Evolutionary conservation across 2,113 vertebrate species (phyloP).

Genomic region (Hiodon alosoides): DNA sequence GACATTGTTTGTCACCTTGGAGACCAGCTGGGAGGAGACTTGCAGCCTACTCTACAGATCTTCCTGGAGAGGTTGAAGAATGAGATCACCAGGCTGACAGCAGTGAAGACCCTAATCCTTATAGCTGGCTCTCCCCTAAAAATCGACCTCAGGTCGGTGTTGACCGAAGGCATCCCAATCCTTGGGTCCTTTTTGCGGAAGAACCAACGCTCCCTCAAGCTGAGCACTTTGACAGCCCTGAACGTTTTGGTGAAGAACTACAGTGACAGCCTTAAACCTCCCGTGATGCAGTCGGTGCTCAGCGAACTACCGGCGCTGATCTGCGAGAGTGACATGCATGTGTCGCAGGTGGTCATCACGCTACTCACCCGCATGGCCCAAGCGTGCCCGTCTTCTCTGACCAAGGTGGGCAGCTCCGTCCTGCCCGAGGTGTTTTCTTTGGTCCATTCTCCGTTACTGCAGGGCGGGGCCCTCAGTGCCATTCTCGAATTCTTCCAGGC

Average conservation of each 20-base stretch:
- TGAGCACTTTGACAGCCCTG: slow-evolving; percentile 74
- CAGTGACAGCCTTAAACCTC: slow-evolving; percentile 67
- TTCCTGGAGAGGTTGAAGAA: slow-evolving; percentile 85
- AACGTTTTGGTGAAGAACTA: slow-evolving; percentile 75
- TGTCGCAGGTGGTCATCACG: slow-evolving; percentile 79
- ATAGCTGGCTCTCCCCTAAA: slow-evolving; percentile 71
- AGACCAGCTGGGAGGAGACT: slow-evolving; percentile 71
- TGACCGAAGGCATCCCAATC: slow-evolving; percentile 74
- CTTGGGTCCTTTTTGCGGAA: slow-evolving; percentile 84
- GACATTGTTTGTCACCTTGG: slow-evolving; percentile 78
- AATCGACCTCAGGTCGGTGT: slow-evolving; percentile 72
- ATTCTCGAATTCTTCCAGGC: slow-evolving; percentile 75
- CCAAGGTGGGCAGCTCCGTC: slow-evolving; percentile 65
- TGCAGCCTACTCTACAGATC: slow-evolving; percentile 73
- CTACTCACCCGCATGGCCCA: slow-evolving; percentile 74
- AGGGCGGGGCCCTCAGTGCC: slow-evolving; percentile 68
- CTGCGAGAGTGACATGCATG: slow-evolving; percentile 82
- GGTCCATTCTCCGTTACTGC: slow-evolving; percentile 80
- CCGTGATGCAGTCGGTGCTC: slow-evolving; percentile 68
- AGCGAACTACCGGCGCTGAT: slow-evolving; percentile 76
- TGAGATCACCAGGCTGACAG: slow-evolving; percentile 84
- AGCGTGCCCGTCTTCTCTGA: slow-evolving; percentile 69
- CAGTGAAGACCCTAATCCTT: slow-evolving; percentile 75
- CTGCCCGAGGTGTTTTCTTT: slow-evolving; percentile 70
- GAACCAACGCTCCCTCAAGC: slow-evolving; percentile 79